Conservation (phyloP, 2,888 invertebrate species). For the Octodonta nipae region DNA sequence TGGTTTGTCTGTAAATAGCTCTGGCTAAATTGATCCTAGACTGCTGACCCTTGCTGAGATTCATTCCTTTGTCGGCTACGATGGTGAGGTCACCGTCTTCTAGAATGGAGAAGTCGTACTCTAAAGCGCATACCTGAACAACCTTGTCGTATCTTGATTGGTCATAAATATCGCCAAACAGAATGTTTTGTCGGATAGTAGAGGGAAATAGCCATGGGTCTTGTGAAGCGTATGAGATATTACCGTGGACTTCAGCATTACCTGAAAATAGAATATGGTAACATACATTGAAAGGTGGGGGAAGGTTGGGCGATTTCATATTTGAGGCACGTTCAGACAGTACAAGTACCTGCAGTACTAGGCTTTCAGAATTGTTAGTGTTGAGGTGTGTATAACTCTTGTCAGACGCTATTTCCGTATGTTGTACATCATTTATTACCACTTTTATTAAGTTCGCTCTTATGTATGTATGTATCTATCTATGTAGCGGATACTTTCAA, state of each 20-base stretch:
- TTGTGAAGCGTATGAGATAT: slow-evolving; percentile 42
- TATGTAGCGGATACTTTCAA: too few relatives aligned
- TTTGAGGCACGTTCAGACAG: too few relatives aligned
- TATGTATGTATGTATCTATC: too few relatives aligned
- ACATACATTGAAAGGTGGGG: too few relatives aligned
- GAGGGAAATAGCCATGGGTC: slow-evolving; percentile 46
- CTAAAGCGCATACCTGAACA: slow-evolving; percentile 47
- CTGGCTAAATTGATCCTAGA: slow-evolving; percentile 65
- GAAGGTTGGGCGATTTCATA: too few relatives aligned
- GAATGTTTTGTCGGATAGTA: slow-evolving; percentile 59
- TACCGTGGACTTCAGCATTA: slow-evolving; percentile 32
- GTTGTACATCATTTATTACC: too few relatives aligned
- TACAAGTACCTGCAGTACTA: too few relatives aligned
- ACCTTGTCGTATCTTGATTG: slow-evolving; percentile 43
- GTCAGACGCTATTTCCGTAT: too few relatives aligned
- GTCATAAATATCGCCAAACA: slow-evolving; percentile 52
- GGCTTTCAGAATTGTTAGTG: too few relatives aligned
- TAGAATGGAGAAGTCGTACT: slow-evolving; percentile 55
- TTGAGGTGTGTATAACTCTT: too few relatives aligned
- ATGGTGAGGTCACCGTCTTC: slow-evolving; percentile 59
- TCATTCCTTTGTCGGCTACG: slow-evolving; percentile 66
- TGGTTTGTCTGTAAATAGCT: slow-evolving; percentile 58
- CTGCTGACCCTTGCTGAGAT: slow-evolving; percentile 67
- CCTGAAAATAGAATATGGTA: too few relatives aligned
- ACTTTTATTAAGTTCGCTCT: too few relatives aligned